Conservation (phyloP, 1,140 invertebrate genomes). For the Drosophila albomicans region DNA sequence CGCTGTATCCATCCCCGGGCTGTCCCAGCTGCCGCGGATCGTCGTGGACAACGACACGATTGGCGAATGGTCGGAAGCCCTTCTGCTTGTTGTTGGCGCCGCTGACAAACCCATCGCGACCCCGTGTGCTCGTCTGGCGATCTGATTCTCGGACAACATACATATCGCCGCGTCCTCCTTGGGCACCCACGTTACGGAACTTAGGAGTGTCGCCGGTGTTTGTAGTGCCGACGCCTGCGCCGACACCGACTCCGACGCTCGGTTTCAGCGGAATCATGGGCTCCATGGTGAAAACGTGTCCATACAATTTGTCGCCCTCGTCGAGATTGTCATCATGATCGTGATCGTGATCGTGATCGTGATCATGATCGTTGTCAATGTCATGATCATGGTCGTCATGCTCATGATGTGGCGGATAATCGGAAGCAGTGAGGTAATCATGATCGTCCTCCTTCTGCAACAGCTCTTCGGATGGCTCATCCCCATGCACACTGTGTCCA, state of each 20-base stretch:
- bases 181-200: conserved; percentile 67
- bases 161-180: conserved; percentile 64
- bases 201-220: conserved; percentile 55
- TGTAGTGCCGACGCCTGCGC: conserved; percentile 19
- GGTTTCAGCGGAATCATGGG: conserved; percentile 51
- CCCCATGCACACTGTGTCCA: conserved; percentile 42
- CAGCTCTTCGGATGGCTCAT: conserved; percentile 49
- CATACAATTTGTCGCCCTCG: conserved; percentile 43
- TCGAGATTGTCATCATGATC: conserved; percentile 46
- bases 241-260: conserved; percentile 31
- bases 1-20: conserved; percentile 52
- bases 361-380: conserved; percentile 20
- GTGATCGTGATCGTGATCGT: conserved; percentile 35
- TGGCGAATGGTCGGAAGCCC: conserved; percentile 69
- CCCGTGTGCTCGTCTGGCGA: conserved; percentile 52
- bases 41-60: conserved; percentile 65
- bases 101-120: conserved; percentile 67
- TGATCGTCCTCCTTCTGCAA: conserved; percentile 55
- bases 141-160: conserved; percentile 67
- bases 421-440: conserved; percentile 49
- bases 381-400: conserved; percentile 29
- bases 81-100: conserved; percentile 72
- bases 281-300: conserved; percentile 62
- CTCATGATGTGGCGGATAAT: conserved; percentile 52
- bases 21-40: conserved; percentile 67